Base-by-base conservation (phyloP, 2,113 vertebrate genomes). In the Hystrix brachyura region DNA sequence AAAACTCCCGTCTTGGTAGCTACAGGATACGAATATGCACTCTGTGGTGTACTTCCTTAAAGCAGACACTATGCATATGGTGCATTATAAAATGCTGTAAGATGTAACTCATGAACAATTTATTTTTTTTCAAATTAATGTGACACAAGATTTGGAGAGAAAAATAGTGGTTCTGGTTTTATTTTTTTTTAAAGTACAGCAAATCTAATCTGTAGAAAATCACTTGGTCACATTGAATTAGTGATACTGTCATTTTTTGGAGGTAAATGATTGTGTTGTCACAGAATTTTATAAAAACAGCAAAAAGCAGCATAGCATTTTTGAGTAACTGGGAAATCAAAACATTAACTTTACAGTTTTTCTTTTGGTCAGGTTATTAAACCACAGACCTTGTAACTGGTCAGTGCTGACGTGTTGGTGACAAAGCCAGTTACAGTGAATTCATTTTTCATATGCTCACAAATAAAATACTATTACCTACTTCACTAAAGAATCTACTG, bases 301-400 rank as follows among this genome's bases (percentile, higher is more conserved):
- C 74, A 5, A 72, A 74, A 95, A 94, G 76, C 25, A 88, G 46
- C 19, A 34, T 72, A 29, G 53, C 3, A 65, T 25, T 59, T 84
- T 78, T 95, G 23, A 91, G 60, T 55, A 88, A 57, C 55, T 67
- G 48, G 12, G 55, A 93, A 83, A 87, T 91, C 23, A 92, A 87
- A 92, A 94, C 18, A 90, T 74, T 84, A 76, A 90, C 25, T 71
- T 80, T 55, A 21, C 14, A 90, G 72, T 12, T 43, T 92, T 87
- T 71, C 53, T 69, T 90, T 88, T 76, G 25, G 67, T 90, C 15
- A 89, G 38, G n/a, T 62, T 59, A 90, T 92, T 71, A 46, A 87
- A 67, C 53, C 48, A 76, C 32, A 95, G 81, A 76, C n/a, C 69
- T 67, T 79, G 25, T 71, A 65, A 81, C 12, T 48, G n/a, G 3